These are phyloP conservation scores for Bos indicus DNA, from an alignment of 2,113 vertebrate genomes.

Conservation along the genomic window DNA sequence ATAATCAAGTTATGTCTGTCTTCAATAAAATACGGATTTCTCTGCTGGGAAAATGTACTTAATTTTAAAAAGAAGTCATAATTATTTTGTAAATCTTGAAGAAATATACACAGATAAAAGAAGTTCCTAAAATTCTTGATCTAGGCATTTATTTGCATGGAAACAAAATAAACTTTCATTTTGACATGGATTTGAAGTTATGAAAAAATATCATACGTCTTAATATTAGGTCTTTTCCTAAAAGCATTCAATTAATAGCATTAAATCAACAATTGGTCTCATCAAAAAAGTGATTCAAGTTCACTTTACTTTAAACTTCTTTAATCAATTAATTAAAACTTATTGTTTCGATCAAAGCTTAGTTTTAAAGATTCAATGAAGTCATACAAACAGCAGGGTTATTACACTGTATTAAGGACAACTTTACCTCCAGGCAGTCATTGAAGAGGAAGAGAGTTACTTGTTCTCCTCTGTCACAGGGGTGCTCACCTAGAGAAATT, in stretches of 20 bases:
- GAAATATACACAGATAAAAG: background rate
- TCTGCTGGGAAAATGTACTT: background rate
- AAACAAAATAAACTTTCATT: constrained; percentile 31
- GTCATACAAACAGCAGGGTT: background rate
- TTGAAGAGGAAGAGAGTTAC: constrained; percentile 98
- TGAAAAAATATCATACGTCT: constrained; percentile 10
- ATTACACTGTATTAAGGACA: background rate
- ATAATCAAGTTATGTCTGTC: background rate
- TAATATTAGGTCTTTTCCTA: background rate
- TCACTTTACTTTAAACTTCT: background rate
- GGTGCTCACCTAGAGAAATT: constrained; percentile 90
- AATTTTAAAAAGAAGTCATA: background rate
- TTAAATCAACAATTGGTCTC: background rate
- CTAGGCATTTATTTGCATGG: background rate
- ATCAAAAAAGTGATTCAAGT: background rate
- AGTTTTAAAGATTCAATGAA: constrained; percentile 1
- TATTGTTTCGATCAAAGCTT: background rate
- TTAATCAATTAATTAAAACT: background rate
- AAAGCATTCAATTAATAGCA: background rate
- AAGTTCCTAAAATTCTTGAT: constrained; percentile 5
- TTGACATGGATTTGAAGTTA: constrained; percentile 4
- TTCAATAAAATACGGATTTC: background rate
- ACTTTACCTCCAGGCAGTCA: constrained; percentile 94
- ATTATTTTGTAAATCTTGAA: background rate
- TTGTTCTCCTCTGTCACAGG: constrained; percentile 96